A percentile compares a stretch with the other conserved stretches of the same genome.
Conservation (phyloP, 1,140 invertebrate species). For the Hylaeus anthracinus region DNA sequence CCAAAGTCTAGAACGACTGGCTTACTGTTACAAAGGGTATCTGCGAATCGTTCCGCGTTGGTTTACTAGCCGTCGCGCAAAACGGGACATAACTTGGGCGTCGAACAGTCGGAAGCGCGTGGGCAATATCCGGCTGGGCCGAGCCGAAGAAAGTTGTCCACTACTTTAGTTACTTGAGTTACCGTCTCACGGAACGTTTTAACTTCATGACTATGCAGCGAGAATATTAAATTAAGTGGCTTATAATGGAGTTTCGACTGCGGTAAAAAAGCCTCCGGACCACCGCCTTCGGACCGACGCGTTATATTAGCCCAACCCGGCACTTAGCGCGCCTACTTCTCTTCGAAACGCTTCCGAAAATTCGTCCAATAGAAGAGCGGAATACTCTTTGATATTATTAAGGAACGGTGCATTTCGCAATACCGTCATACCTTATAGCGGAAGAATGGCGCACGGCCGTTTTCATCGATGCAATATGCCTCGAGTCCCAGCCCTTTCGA, state of each 20-base stretch:
- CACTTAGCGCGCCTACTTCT: neutral
- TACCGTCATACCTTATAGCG: neutral
- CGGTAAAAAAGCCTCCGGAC: neutral
- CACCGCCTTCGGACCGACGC: neutral
- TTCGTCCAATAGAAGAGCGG: neutral
- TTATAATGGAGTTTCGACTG: conserved; percentile 44
- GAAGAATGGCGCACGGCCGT: neutral
- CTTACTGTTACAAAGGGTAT: neutral
- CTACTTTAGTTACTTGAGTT: conserved; percentile 46
- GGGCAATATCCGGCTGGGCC: conserved; percentile 51
- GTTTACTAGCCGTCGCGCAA: neutral
- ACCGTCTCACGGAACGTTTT: conserved; percentile 43
- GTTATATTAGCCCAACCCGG: conserved; percentile 2
- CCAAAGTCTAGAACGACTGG: no score
- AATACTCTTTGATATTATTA: neutral
- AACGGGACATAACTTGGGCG: conserved; percentile 12
- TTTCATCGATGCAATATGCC: no score
- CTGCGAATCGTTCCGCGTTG: conserved; percentile 3
- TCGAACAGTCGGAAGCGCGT: conserved; percentile 23
- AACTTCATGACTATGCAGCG: conserved; percentile 50
- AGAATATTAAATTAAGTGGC: conserved; percentile 50
- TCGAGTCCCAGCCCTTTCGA: no score
- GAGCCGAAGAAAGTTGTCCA: conserved; percentile 57
- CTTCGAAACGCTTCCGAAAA: neutral
- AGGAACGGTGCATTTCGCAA: neutral